Conservation (phyloP, 2,888 invertebrate genomes). For the Rhagonycha lutea region DNA sequence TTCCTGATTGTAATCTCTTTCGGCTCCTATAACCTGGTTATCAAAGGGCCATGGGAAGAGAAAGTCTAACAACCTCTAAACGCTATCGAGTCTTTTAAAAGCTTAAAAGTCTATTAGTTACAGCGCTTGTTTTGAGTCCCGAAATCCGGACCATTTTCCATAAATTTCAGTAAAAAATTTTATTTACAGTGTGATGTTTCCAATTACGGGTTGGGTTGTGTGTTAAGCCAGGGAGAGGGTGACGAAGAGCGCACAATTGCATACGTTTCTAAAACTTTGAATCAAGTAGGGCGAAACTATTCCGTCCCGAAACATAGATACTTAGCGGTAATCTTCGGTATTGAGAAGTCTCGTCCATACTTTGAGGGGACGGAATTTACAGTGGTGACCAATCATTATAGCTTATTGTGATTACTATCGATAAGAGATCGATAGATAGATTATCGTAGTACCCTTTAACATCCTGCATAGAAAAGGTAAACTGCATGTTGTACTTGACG, state of each 20-base stretch:
- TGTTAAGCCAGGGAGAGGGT: constrained; percentile 1
- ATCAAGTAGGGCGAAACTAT: constrained; percentile 17
- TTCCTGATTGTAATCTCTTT: constrained; percentile 35
- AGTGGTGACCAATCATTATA: too few species aligned
- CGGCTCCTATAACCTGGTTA: constrained; percentile 37
- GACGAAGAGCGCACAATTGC: constrained; percentile 8
- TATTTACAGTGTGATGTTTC: constrained; percentile 39
- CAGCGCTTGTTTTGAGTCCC: constrained; percentile 35
- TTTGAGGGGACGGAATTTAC: too few species aligned
- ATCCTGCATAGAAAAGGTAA: too few species aligned
- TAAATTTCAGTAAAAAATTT: too few species aligned
- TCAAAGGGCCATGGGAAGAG: too few species aligned
- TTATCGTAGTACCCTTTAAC: too few species aligned
- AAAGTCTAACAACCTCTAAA: constrained; percentile 26
- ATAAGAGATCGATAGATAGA: too few species aligned
- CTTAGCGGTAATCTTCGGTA: too few species aligned
- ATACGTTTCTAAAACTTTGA: constrained; percentile 9
- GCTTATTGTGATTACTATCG: too few species aligned
- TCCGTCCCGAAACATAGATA: too few species aligned
- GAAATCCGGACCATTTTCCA: constrained; percentile 38
- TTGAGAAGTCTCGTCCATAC: too few species aligned
- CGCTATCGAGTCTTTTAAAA: constrained; percentile 32
- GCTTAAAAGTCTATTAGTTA: constrained; percentile 34
- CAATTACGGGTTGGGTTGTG: constrained; percentile 32
- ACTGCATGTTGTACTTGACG: too few species aligned